These are phyloP conservation scores for Latrodectus elegans DNA, from an alignment of 2,888 invertebrate genomes.

Conservation along the genomic window DNA sequence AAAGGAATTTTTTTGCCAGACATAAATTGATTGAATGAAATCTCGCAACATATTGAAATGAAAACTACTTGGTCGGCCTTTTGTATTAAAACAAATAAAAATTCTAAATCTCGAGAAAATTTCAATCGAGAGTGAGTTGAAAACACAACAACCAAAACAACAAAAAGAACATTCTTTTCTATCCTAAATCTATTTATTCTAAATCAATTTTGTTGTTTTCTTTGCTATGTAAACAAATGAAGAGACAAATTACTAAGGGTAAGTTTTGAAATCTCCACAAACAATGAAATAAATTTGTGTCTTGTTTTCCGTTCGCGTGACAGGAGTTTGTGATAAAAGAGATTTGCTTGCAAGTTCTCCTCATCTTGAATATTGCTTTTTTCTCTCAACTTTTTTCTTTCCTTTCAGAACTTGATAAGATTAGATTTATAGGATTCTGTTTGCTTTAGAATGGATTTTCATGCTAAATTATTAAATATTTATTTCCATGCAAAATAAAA, in stretches of 20 bases:
- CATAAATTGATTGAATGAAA: background rate
- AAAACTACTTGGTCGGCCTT: background rate
- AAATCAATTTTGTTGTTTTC: slow-evolving; percentile 39
- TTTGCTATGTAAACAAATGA: slow-evolving; percentile 24
- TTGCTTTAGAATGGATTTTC: background rate
- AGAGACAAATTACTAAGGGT: slow-evolving; percentile 36
- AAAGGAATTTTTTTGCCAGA: background rate
- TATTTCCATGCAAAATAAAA: background rate
- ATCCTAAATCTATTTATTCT: slow-evolving; percentile 34
- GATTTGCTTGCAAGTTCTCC: slow-evolving; percentile 30
- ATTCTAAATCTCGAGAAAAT: background rate
- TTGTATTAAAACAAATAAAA: background rate
- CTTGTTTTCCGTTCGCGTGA: slow-evolving; percentile 17
- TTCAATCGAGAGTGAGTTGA: background rate
- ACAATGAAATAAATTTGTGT: slow-evolving; percentile 51
- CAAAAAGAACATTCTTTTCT: background rate
- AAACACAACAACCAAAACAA: background rate
- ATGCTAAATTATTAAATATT: background rate
- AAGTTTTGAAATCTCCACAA: slow-evolving; percentile 40
- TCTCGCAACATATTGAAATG: slow-evolving; percentile 8
- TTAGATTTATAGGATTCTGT: slow-evolving; percentile 20
- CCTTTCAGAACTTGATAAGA: background rate
- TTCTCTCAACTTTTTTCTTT: background rate
- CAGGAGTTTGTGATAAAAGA: background rate
- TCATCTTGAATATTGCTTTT: slow-evolving; percentile 5